phyloP scores from a whole-genome alignment of 2,797 vertebrate species.

The Sebastes taczanowskii region DNA sequence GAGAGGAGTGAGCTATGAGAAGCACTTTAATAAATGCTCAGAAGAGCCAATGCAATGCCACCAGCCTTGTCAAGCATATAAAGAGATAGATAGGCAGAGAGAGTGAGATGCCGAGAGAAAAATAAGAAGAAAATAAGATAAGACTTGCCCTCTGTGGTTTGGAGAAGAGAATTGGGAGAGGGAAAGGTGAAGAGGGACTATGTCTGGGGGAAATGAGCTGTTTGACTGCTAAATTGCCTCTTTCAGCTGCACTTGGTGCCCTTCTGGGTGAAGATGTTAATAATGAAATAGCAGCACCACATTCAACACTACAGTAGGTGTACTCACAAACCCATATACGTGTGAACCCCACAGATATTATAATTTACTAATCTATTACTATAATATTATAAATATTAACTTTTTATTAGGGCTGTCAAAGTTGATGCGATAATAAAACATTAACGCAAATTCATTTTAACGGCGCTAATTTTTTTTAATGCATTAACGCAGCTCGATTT shows the following conservation, averaged over 20 bases:
- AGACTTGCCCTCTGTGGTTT: slow-evolving; percentile 24
- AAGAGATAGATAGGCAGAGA: slow-evolving; percentile 23
- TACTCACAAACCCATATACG: neutral
- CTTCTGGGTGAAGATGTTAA: slow-evolving; percentile 21
- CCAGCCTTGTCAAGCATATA: slow-evolving; percentile 23
- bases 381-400: neutral
- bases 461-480: too few species aligned
- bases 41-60: slow-evolving; percentile 30
- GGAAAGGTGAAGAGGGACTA: slow-evolving; percentile 7
- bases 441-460: too few species aligned
- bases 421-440: too few species aligned
- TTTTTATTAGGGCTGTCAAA: neutral
- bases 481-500: too few species aligned
- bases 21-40: slow-evolving; percentile 56
- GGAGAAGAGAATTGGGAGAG: neutral
- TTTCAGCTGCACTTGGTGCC: slow-evolving; percentile 12
- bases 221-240: slow-evolving; percentile 36
- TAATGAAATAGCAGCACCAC: slow-evolving; percentile 7
- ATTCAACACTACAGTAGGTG: neutral
- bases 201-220: slow-evolving; percentile 14
- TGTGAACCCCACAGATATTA: neutral
- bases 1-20: slow-evolving; percentile 35
- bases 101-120: slow-evolving; percentile 12
- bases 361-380: neutral
- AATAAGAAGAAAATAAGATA: slow-evolving; percentile 22